Conservation (phyloP, 2,888 invertebrate genomes). For the Sesamia inferens region DNA sequence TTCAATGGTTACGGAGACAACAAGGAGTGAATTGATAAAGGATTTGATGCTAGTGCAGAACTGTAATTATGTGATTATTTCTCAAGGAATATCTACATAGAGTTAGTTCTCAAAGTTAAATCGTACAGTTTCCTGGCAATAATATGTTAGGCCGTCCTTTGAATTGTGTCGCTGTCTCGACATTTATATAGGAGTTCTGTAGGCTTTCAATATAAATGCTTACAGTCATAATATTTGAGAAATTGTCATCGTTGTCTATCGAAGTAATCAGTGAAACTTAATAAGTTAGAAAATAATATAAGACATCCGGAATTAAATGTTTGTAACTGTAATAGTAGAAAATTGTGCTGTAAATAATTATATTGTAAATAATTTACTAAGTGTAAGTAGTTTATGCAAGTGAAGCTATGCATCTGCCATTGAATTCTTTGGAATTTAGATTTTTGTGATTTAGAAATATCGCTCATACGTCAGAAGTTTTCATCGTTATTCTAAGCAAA, state of each 20-base stretch:
- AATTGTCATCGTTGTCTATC: neutral
- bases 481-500: neutral
- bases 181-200: constrained; percentile 10
- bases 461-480: neutral
- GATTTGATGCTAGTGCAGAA: constrained; percentile 70
- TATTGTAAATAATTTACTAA: constrained; percentile 41
- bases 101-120: constrained; percentile 5
- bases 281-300: constrained; percentile 21
- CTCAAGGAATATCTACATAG: constrained; percentile 4
- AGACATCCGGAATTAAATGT: constrained; percentile 19
- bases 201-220: constrained; percentile 5
- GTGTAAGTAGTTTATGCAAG: neutral
- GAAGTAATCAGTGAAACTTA: constrained; percentile 3
- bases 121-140: constrained; percentile 17
- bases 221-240: neutral
- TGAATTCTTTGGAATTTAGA: neutral
- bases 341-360: constrained; percentile 45
- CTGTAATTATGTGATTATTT: constrained; percentile 42
- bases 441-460: constrained; percentile 12
- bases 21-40: constrained; percentile 78
- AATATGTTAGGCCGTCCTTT: constrained; percentile 38
- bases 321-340: constrained; percentile 15
- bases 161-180: constrained; percentile 9
- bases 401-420: constrained; percentile 8
- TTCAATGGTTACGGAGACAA: constrained; percentile 78